These are phyloP conservation scores for Sinocyclocheilus anophthalmus DNA, from an alignment of 2,113 vertebrate species.

Conservation along the genomic window DNA sequence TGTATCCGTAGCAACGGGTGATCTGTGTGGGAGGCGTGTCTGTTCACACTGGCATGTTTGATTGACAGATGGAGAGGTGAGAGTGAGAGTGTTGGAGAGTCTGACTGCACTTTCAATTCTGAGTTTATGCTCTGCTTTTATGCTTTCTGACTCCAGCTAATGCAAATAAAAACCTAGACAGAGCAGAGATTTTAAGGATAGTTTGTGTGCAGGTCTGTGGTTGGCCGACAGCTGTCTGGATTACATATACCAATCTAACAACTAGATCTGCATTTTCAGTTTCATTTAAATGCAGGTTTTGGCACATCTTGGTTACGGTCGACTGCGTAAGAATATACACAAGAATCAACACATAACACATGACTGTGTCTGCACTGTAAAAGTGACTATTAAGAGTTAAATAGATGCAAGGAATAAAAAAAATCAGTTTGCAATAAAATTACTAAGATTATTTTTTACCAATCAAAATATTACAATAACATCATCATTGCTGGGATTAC, in stretches of 20 bases:
- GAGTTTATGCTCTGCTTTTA: neutral
- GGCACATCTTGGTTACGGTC: neutral
- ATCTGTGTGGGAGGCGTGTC: conserved; percentile 40
- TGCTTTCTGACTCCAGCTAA: neutral
- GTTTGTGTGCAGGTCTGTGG: neutral
- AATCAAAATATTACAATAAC: too few species aligned
- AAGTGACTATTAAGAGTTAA: neutral
- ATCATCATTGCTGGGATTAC: too few species aligned
- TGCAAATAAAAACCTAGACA: conserved; percentile 7
- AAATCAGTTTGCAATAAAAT: neutral
- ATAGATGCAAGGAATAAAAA: neutral
- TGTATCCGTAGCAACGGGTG: conserved; percentile 56
- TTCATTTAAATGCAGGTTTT: neutral
- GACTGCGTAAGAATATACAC: neutral
- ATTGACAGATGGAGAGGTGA: conserved; percentile 46
- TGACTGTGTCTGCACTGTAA: neutral
- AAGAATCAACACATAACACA: neutral
- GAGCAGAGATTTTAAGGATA: neutral
- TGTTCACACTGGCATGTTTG: conserved; percentile 38
- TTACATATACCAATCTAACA: neutral
- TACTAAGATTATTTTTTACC: too few species aligned
- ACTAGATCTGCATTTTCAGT: neutral
- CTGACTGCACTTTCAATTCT: neutral
- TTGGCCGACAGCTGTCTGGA: neutral
- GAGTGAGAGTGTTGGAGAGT: conserved; percentile 9